Conservation (phyloP, 2,888 invertebrate species). For the Clanis bilineata region DNA sequence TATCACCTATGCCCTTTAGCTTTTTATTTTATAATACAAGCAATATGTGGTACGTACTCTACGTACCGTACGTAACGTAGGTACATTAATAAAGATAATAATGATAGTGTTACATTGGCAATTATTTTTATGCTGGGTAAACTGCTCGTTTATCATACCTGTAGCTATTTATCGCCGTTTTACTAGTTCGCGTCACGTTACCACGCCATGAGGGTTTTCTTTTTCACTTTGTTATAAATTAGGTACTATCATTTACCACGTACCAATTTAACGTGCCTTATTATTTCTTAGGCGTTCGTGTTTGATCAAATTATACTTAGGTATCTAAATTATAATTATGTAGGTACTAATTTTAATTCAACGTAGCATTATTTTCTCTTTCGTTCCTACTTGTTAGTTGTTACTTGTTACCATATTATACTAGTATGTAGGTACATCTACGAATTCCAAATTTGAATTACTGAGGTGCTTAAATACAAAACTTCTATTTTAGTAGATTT, state of each 20-base stretch:
- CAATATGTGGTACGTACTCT: too few species aligned
- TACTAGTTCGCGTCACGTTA: conserved; percentile 25
- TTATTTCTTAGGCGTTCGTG: not conserved
- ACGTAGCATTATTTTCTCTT: too few species aligned
- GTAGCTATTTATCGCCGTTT: conserved; percentile 31
- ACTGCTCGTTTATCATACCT: conserved; percentile 30
- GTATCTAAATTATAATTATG: too few species aligned
- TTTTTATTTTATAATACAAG: too few species aligned
- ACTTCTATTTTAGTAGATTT: too few species aligned
- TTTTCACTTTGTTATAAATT: not conserved
- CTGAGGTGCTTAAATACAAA: too few species aligned
- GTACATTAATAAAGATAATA: not conserved
- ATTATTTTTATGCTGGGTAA: conserved; percentile 34
- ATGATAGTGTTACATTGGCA: conserved; percentile 28
- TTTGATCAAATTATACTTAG: not conserved
- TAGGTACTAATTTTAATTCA: too few species aligned
- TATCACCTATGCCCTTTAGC: too few species aligned
- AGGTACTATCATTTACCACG: not conserved
- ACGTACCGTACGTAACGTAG: not conserved
- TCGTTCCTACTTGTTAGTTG: too few species aligned
- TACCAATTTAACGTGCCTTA: not conserved
- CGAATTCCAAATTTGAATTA: too few species aligned
- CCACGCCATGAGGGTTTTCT: conserved; percentile 13
- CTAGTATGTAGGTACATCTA: too few species aligned
- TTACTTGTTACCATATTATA: too few species aligned